These are phyloP conservation scores for Polia nebulosa DNA, from an alignment of 2,888 invertebrate genomes.

Conservation along the genomic window DNA sequence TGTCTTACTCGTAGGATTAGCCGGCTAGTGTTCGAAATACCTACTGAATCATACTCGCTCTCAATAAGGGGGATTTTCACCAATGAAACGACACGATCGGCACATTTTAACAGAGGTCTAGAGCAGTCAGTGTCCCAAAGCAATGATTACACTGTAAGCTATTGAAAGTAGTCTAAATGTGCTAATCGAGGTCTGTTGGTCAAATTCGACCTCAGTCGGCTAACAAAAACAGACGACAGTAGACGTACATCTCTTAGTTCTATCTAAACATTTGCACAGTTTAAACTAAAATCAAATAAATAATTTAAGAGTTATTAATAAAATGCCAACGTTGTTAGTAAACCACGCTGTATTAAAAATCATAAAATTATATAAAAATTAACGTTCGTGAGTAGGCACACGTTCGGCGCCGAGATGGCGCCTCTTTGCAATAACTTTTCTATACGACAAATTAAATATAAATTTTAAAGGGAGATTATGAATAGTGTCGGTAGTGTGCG, in stretches of 20 bases:
- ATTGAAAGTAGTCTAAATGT: too few species aligned
- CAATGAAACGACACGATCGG: too few species aligned
- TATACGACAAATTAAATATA: slow-evolving; percentile 70
- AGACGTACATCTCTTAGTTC: slow-evolving; percentile 5
- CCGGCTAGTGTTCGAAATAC: slow-evolving; percentile 9
- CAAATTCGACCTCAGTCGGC: slow-evolving; percentile 4
- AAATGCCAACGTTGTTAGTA: slow-evolving; percentile 35
- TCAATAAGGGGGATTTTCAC: too few species aligned
- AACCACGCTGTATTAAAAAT: slow-evolving; percentile 44
- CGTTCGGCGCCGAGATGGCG: slow-evolving; percentile 59
- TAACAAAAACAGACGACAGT: slow-evolving; percentile 2
- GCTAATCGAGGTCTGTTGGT: neutral
- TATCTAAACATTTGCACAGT: slow-evolving; percentile 3
- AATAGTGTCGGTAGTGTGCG: slow-evolving; percentile 54
- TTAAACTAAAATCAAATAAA: slow-evolving; percentile 6
- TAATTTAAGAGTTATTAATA: slow-evolving; percentile 4
- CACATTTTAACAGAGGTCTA: too few species aligned
- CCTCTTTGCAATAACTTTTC: slow-evolving; percentile 78
- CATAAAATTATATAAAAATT: slow-evolving; percentile 34
- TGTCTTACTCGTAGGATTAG: slow-evolving; percentile 36
- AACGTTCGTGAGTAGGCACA: slow-evolving; percentile 64
- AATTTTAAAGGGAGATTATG: slow-evolving; percentile 44
- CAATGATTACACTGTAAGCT: too few species aligned
- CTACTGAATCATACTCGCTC: too few species aligned
- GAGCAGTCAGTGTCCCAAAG: too few species aligned